Evolutionary conservation across 2,113 vertebrate species (phyloP).

Genomic region (Pygoscelis antarcticus): DNA sequence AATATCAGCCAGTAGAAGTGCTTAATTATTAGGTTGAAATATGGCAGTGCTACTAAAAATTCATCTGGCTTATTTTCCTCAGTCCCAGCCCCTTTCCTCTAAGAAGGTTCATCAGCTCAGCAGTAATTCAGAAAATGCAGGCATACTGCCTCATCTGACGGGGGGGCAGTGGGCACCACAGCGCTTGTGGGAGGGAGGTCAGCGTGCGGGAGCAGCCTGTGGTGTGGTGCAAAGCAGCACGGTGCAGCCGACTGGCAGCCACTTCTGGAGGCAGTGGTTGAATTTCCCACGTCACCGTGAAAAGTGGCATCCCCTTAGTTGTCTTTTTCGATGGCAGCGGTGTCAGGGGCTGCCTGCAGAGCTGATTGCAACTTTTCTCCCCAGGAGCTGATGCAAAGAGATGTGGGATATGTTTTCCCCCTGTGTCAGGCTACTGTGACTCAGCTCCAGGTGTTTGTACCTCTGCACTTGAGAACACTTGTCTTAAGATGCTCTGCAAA

Average conservation of each 20-base stretch:
- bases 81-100: background rate
- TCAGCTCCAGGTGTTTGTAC: background rate
- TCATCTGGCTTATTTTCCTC: background rate
- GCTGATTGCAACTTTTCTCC: background rate
- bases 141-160: rapidly evolving
- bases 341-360: background rate
- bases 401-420: background rate
- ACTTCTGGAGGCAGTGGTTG: background rate
- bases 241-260: rapidly evolving
- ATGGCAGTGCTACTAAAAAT: background rate
- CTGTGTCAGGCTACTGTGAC: background rate
- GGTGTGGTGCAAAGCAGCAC: background rate
- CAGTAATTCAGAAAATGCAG: background rate
- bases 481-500: background rate
- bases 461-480: background rate
- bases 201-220: background rate
- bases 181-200: background rate
- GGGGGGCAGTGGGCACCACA: background rate
- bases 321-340: background rate
- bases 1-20: background rate
- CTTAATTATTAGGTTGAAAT: background rate
- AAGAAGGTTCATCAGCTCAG: background rate
- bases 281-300: background rate
- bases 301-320: background rate
- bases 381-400: background rate